phyloP scores from a whole-genome alignment of 2,113 vertebrate genomes.

The Cryptomyrus ogoouensis region DNA sequence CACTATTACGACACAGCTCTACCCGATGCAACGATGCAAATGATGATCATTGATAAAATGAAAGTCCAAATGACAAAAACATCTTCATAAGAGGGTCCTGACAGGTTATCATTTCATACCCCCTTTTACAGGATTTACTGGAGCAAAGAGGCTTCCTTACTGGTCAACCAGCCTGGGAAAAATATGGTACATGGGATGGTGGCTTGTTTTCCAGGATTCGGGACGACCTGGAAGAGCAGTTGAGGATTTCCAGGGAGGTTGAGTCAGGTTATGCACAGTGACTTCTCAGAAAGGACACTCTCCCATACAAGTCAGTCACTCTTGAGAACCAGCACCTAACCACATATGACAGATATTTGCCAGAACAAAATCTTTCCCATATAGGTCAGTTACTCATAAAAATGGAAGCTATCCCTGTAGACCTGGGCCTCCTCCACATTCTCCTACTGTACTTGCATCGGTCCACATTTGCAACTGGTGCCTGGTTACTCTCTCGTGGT shows the following conservation, averaged over 20 bases:
- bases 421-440: not conserved
- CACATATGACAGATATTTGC: not conserved
- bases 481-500: not conserved
- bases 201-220: not conserved
- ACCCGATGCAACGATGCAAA: not conserved
- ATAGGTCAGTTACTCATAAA: not conserved
- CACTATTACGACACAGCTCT: not conserved
- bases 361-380: not conserved
- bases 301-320: not conserved
- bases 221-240: not conserved
- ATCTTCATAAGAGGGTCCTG: not conserved
- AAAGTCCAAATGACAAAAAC: not conserved
- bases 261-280: not conserved
- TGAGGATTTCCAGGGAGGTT: not conserved
- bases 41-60: not conserved
- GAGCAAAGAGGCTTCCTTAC: not conserved
- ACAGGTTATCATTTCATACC: not conserved
- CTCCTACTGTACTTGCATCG: not conserved
- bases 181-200: not conserved
- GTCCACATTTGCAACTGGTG: not conserved
- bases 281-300: not conserved
- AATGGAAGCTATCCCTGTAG: not conserved
- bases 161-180: not conserved
- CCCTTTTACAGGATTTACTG: not conserved
- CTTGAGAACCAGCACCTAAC: not conserved